These are phyloP conservation scores for Zaprionus nigranus DNA, from an alignment of 1,140 invertebrate species.

Conservation along the genomic window DNA sequence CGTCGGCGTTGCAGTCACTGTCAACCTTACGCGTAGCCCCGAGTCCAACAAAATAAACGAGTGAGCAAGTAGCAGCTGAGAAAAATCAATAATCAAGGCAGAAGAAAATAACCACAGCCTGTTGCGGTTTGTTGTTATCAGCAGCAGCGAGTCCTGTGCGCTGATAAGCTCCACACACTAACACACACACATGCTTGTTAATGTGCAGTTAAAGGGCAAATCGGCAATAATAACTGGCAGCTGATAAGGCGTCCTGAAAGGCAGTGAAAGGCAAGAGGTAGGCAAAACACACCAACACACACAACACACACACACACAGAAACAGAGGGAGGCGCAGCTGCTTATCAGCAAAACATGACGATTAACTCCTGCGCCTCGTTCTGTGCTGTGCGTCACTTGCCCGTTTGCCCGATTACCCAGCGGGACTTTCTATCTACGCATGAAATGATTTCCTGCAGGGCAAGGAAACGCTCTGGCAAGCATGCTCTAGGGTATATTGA, in stretches of 20 bases:
- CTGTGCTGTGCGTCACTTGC: constrained; percentile 16
- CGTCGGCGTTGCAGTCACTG: constrained; percentile 9
- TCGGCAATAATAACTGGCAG: constrained; percentile 20
- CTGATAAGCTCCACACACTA: constrained; percentile 23
- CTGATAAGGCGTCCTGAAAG: constrained; percentile 42
- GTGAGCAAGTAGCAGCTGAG: neutral
- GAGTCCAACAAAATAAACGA: constrained; percentile 1
- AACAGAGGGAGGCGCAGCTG: constrained; percentile 15
- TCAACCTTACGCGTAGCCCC: constrained; percentile 14
- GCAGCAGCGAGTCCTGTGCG: constrained; percentile 28
- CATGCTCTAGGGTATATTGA: no score
- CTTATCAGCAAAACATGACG: constrained; percentile 28
- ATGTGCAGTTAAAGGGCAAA: constrained; percentile 41
- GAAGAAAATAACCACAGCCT: neutral
- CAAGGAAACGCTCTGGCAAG: neutral
- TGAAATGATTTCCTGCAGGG: neutral
- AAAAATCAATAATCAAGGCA: constrained; percentile 23
- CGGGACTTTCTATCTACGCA: constrained; percentile 8
- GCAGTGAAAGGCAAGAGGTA: constrained; percentile 5
- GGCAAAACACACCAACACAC: constrained; percentile 13
- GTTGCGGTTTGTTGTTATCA: constrained; percentile 24
- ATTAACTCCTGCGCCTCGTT: constrained; percentile 44
- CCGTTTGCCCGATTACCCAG: constrained; percentile 13
- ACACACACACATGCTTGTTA: neutral
- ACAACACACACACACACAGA: constrained; percentile 29